Conservation (phyloP, 2,888 invertebrate genomes). For the Eilema griseolum region DNA sequence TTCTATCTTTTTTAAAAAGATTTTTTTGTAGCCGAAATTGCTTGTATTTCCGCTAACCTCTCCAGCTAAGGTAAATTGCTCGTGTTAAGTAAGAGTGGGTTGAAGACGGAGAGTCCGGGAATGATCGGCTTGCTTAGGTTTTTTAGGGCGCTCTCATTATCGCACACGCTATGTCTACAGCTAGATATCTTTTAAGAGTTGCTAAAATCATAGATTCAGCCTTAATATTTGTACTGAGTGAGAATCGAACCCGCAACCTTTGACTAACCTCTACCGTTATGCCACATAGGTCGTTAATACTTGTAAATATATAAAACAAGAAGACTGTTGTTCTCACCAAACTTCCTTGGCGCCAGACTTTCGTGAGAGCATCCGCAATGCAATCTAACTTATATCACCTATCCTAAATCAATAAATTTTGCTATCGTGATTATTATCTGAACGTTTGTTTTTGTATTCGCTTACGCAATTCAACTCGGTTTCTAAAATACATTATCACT, state of each 20-base stretch:
- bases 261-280: background rate
- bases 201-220: too few relatives aligned
- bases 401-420: conserved; percentile 19
- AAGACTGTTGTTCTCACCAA: background rate
- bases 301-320: background rate
- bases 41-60: too few relatives aligned
- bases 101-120: background rate
- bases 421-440: background rate
- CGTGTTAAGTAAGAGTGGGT: too few relatives aligned
- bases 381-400: conserved; percentile 13
- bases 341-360: conserved; percentile 11
- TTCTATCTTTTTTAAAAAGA: too few relatives aligned
- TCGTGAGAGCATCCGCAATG: conserved; percentile 13
- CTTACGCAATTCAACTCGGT: background rate
- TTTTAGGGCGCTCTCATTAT: too few relatives aligned
- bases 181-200: background rate
- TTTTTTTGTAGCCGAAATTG: too few relatives aligned
- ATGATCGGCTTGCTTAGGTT: background rate
- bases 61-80: too few relatives aligned
- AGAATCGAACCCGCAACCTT: background rate
- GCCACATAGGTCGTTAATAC: background rate
- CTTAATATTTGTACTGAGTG: background rate
- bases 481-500: background rate
- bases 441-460: background rate
- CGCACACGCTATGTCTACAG: background rate